Evolutionary conservation across 2,113 vertebrate genomes (phyloP).

Genomic region (Perca schrenkii): DNA sequence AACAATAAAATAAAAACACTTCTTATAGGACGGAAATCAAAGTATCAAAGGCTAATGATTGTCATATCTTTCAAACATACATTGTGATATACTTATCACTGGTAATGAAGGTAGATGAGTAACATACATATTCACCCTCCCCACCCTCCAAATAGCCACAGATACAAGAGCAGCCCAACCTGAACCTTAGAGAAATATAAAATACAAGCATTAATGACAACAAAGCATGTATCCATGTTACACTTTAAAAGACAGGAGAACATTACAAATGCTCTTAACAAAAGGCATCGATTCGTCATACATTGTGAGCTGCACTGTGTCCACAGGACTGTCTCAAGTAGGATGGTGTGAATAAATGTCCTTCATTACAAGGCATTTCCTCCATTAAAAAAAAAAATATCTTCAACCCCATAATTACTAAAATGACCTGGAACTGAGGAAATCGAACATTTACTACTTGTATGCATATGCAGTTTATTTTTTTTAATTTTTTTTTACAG

Average conservation of each 20-base stretch:
- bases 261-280: conserved; percentile 27
- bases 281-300: conserved; percentile 34
- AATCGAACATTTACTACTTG: conserved; percentile 7
- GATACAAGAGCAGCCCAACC: neutral
- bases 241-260: conserved; percentile 23
- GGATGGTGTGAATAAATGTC: conserved; percentile 4
- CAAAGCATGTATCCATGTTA: conserved; percentile 14
- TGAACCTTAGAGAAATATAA: conserved; percentile 22
- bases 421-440: neutral
- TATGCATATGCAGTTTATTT: neutral
- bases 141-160: neutral
- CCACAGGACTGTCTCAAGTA: conserved; percentile 35
- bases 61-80: conserved; percentile 43
- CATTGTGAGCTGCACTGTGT: conserved; percentile 48
- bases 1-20: neutral
- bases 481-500: conserved; percentile 4
- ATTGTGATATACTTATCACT: conserved; percentile 38
- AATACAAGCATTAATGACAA: conserved; percentile 20
- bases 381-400: conserved; percentile 10
- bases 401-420: neutral
- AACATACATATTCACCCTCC: conserved; percentile 12
- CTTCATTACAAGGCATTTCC: conserved; percentile 16
- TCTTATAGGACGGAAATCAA: neutral
- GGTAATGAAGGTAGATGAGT: conserved; percentile 50
- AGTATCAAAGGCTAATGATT: conserved; percentile 35